phyloP scores from a whole-genome alignment of 1,140 invertebrate species.

The Orchesella cincta region DNA sequence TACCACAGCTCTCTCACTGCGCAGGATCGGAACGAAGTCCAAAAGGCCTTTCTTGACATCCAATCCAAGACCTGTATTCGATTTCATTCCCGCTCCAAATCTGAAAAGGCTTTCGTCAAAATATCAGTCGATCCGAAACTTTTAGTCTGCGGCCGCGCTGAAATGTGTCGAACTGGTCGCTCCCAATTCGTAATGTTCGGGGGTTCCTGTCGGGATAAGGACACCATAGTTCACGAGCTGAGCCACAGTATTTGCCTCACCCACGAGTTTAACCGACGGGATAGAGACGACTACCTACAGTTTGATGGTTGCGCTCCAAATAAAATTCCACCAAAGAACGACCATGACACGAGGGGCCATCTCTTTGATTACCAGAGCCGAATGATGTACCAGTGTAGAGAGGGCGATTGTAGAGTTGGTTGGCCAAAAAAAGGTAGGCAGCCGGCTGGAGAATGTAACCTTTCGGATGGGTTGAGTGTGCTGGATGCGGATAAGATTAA shows the following conservation, averaged over 20 bases:
- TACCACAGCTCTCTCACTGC: neutral
- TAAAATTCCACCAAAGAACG: neutral
- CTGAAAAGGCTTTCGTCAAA: neutral
- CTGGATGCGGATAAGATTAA: slow-evolving; percentile 20
- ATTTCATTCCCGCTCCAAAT: neutral
- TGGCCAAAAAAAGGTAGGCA: neutral
- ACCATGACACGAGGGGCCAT: neutral
- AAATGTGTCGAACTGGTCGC: neutral
- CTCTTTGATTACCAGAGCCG: neutral
- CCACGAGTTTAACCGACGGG: neutral
- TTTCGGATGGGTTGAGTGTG: neutral
- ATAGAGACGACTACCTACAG: neutral
- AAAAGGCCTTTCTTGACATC: slow-evolving; percentile 1
- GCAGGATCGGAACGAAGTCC: neutral
- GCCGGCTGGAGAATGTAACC: neutral
- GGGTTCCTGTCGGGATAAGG: neutral
- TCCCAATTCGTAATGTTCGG: slow-evolving; percentile 1
- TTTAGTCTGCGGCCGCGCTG: neutral
- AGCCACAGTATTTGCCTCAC: neutral
- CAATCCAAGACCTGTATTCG: neutral
- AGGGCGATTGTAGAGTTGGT: neutral
- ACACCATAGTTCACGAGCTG: neutral
- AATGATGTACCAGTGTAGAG: slow-evolving; percentile 4
- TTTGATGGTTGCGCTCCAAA: neutral
- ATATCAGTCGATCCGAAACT: neutral